Percentiles rank a stretch among this genome's conserved stretches.
phyloP scores from a whole-genome alignment of 2,113 vertebrate genomes.

The Gambusia affinis region DNA sequence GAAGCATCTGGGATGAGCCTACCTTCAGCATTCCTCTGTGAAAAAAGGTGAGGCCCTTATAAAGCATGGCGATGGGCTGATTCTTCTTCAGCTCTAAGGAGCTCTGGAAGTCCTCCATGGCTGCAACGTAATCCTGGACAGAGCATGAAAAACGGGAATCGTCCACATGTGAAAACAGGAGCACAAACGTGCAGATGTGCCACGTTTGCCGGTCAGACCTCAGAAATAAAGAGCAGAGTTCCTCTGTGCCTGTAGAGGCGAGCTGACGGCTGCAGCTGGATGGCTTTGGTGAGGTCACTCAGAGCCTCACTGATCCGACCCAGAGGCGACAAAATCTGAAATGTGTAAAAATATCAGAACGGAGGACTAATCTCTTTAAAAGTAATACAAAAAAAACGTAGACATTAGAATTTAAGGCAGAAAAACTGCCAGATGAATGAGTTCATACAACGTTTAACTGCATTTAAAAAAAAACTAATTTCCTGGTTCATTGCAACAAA shows the following conservation, averaged over 20 bases:
- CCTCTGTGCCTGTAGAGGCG: slow-evolving; percentile 93
- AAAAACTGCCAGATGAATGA: not conserved
- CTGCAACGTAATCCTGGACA: slow-evolving; percentile 90
- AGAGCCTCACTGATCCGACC: slow-evolving; percentile 94
- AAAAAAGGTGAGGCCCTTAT: slow-evolving; percentile 97
- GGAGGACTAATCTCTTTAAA: not conserved
- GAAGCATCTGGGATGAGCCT: not conserved
- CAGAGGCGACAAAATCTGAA: slow-evolving; percentile 91
- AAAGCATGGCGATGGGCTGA: slow-evolving; percentile 95
- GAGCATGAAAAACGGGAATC: not conserved
- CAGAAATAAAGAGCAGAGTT: slow-evolving; percentile 96
- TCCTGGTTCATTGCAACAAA: not conserved
- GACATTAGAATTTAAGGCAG: not conserved
- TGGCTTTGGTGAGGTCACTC: slow-evolving; percentile 93
- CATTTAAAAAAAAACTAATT: not conserved
- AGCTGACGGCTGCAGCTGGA: slow-evolving; percentile 93
- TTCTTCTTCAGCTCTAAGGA: slow-evolving; percentile 95
- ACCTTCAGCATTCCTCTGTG: slow-evolving; percentile 97
- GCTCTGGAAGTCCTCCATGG: slow-evolving; percentile 94
- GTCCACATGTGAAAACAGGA: not conserved
- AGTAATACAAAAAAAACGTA: not conserved
- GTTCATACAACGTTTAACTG: too few relatives aligned
- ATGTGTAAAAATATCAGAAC: not conserved
- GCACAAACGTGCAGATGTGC: not conserved
- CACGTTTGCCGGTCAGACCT: slow-evolving; percentile 76